Evolutionary conservation across 2,113 vertebrate genomes (phyloP).

Genomic region (Pygathrix nemaeus): DNA sequence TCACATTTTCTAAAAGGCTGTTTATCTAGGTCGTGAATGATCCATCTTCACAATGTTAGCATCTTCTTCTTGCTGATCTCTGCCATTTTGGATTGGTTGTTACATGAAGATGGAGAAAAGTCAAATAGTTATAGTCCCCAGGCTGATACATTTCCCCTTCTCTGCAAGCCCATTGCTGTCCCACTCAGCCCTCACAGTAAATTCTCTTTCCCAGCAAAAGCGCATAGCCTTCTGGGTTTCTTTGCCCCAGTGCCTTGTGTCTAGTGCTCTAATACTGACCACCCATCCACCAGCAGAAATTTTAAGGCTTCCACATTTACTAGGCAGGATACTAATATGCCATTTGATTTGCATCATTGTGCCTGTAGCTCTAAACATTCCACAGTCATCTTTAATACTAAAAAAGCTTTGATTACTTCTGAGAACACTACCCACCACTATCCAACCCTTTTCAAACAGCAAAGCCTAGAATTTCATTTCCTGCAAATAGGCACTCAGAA

Average conservation of each 20-base stretch:
- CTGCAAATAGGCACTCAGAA: conserved; percentile 75
- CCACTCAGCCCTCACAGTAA: too few relatives aligned
- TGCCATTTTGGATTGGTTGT: background rate
- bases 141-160: background rate
- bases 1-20: background rate
- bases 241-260: background rate
- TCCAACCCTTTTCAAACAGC: conserved; percentile 58
- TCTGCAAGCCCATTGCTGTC: background rate
- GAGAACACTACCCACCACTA: conserved; percentile 8
- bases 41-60: background rate
- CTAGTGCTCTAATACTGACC: background rate
- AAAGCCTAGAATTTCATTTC: conserved; percentile 69
- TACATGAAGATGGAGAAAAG: background rate
- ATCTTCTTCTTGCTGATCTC: background rate
- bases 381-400: conserved; percentile 39
- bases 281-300: background rate
- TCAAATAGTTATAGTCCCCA: background rate
- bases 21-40: background rate
- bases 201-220: background rate
- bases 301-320: background rate
- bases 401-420: conserved; percentile 76
- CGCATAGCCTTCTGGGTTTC: background rate
- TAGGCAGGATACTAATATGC: background rate
- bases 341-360: conserved; percentile 11
- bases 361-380: conserved; percentile 34